phyloP scores from a whole-genome alignment of 2,797 vertebrate species.

The Acanthurus leucopareius region DNA sequence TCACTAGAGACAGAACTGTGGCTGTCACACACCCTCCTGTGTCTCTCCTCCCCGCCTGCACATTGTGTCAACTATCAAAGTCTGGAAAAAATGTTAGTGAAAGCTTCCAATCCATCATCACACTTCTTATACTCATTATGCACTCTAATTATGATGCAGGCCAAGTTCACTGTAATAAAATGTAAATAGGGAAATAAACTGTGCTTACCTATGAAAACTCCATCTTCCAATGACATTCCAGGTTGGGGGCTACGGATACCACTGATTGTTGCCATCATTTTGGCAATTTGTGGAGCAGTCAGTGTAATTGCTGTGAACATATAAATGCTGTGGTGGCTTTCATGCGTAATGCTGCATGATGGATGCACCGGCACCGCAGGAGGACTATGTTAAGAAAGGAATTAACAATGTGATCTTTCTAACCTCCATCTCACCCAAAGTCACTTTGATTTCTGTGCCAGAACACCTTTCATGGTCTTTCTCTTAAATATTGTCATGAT shows the following conservation, averaged over 20 bases:
- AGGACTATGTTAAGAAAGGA: too few species aligned
- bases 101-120: not conserved
- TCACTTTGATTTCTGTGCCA: too few species aligned
- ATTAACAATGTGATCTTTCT: too few species aligned
- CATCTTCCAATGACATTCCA: slow-evolving; percentile 3
- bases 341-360: not conserved
- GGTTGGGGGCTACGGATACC: not conserved
- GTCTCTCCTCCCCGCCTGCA: not conserved
- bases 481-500: too few species aligned
- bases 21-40: not conserved
- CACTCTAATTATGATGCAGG: not conserved
- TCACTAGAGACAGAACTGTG: not conserved
- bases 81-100: slow-evolving; percentile 13
- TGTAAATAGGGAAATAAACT: not conserved
- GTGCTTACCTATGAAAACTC: not conserved
- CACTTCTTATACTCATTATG: not conserved
- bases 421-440: too few species aligned
- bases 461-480: too few species aligned
- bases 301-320: not conserved
- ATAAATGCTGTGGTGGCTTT: not conserved
- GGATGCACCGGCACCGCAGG: not conserved
- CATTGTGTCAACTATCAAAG: slow-evolving; percentile 14
- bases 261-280: not conserved
- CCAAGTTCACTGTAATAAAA: not conserved
- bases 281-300: not conserved